These are phyloP conservation scores for Phaedon cochleariae DNA, from an alignment of 2,888 invertebrate genomes.

Conservation along the genomic window DNA sequence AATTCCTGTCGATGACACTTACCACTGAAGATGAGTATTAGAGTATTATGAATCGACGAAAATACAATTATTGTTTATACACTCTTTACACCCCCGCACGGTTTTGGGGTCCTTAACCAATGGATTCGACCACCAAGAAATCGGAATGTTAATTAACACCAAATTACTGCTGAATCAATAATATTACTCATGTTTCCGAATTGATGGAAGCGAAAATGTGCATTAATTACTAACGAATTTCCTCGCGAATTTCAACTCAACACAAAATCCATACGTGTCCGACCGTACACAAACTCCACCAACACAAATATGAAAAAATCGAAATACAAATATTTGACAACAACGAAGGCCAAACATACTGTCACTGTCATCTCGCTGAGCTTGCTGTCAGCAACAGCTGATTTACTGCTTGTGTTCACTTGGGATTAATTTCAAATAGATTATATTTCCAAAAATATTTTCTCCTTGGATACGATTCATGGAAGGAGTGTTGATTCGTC, in stretches of 20 bases:
- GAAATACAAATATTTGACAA: not conserved
- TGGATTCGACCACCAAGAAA: not conserved
- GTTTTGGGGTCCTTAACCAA: not conserved
- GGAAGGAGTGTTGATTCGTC: no score
- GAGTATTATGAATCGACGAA: not conserved
- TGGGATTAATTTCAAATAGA: no score
- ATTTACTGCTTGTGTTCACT: no score
- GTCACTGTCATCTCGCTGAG: not conserved
- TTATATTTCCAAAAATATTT: no score
- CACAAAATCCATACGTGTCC: not conserved
- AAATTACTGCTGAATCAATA: not conserved
- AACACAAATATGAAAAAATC: not conserved
- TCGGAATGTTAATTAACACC: not conserved
- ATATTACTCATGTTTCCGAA: not conserved
- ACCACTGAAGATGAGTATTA: no score
- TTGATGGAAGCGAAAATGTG: no score
- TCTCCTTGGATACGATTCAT: no score
- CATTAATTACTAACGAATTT: no score
- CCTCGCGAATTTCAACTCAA: no score
- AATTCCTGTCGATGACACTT: not conserved
- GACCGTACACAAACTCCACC: not conserved
- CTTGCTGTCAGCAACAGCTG: not conserved
- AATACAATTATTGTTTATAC: not conserved
- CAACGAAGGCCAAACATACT: not conserved
- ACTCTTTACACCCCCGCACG: constrained; percentile 19